phyloP scores from a whole-genome alignment of 35 echinoderm and acorn worm species.

The Ophiothrix spiculata region DNA sequence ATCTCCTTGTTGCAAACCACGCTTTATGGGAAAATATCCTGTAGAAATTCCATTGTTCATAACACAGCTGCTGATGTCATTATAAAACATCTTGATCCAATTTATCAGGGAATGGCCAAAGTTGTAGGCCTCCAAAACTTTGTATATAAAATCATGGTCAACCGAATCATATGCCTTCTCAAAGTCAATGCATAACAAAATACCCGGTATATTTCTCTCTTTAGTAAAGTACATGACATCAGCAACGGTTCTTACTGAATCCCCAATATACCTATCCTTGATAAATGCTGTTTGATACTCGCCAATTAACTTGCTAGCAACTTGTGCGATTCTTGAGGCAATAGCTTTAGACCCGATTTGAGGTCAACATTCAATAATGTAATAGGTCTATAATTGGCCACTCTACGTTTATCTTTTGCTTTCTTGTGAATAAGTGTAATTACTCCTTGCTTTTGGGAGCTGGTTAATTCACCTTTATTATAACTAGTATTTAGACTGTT shows the following conservation, averaged over 20 bases:
- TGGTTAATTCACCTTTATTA: background rate
- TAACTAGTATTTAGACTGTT: slow-evolving; percentile 1
- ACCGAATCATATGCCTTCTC: background rate
- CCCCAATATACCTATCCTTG: slow-evolving; percentile 16
- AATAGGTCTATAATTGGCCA: background rate
- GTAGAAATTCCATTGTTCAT: background rate
- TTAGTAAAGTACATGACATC: background rate
- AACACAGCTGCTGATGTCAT: background rate
- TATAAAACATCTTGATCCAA: background rate
- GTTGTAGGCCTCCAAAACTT: background rate
- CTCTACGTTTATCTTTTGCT: background rate
- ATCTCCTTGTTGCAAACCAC: no score
- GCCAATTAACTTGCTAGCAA: background rate
- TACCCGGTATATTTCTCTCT: background rate
- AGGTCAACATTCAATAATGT: slow-evolving; percentile 24
- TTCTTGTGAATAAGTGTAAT: background rate
- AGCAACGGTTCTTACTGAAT: background rate
- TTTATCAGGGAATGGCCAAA: background rate
- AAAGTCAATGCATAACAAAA: background rate
- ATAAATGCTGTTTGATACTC: background rate
- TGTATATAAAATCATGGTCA: background rate
- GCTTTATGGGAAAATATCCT: background rate
- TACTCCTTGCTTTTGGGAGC: background rate
- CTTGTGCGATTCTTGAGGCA: background rate
- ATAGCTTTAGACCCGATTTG: slow-evolving; percentile 9